A percentile compares a stretch with the other conserved stretches of the same genome.
These are phyloP conservation scores for Belonocnema kinseyi DNA, from an alignment of 1,140 invertebrate genomes.

Conservation along the genomic window DNA sequence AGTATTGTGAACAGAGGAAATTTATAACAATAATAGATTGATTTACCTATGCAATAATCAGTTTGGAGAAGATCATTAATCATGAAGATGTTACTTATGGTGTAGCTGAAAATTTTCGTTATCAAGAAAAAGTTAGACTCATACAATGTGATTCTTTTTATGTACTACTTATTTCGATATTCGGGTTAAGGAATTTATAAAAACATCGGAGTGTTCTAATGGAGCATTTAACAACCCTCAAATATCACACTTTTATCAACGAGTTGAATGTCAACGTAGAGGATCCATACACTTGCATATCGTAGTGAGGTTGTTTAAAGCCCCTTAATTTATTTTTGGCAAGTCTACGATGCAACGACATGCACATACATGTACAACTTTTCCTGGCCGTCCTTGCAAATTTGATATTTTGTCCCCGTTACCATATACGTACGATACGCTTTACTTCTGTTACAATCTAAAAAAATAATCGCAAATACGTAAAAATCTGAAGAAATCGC, in stretches of 20 bases:
- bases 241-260: slow-evolving; percentile 53
- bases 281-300: slow-evolving; percentile 64
- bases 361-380: no score
- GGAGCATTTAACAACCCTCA: slow-evolving; percentile 39
- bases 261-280: slow-evolving; percentile 73
- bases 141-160: slow-evolving; percentile 44
- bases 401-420: no score
- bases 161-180: slow-evolving; percentile 48
- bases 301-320: slow-evolving; percentile 54
- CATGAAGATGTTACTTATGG: slow-evolving; percentile 33
- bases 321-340: slow-evolving; percentile 42
- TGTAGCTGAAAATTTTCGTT: slow-evolving; percentile 33
- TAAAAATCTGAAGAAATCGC: no score
- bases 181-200: slow-evolving; percentile 38
- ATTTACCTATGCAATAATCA: slow-evolving; percentile 45
- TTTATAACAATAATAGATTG: slow-evolving; percentile 53
- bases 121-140: slow-evolving; percentile 42
- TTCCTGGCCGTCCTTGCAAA: no score
- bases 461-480: no score
- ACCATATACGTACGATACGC: no score
- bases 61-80: slow-evolving; percentile 44
- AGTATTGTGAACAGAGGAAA: slow-evolving; percentile 53
- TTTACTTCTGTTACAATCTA: no score
- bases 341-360: no score
- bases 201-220: slow-evolving; percentile 38